Percentiles rank a stretch among this genome's conserved stretches.
Evolutionary conservation across 1,140 invertebrate species (phyloP).

Genomic region (Tetramorium parvispinum): DNA sequence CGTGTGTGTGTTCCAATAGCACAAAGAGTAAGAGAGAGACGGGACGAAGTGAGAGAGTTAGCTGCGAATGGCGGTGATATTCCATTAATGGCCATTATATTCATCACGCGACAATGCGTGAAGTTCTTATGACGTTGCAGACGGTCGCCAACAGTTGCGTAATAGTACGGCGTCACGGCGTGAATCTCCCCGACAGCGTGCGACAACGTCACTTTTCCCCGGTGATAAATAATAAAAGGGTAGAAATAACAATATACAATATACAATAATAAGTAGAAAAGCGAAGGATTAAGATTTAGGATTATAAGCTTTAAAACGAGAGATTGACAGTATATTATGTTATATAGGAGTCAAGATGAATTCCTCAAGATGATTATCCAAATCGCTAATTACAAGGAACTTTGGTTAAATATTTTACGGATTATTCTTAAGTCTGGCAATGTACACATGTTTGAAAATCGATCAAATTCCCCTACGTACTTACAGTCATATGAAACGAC

Average conservation of each 20-base stretch:
- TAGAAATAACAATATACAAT: not conserved
- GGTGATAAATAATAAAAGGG: not conserved
- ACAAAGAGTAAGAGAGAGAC: slow-evolving; percentile 48
- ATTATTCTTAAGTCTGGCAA: not conserved
- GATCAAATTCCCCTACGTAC: slow-evolving; percentile 23
- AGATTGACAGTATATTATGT: not conserved
- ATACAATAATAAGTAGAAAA: not conserved
- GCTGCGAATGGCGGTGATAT: slow-evolving; percentile 74
- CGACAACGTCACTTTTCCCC: not conserved
- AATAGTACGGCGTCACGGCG: slow-evolving; percentile 21
- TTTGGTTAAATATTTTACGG: not conserved
- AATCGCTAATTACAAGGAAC: not conserved
- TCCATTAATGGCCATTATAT: slow-evolving; percentile 80
- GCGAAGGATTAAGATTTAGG: not conserved
- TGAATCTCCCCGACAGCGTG: slow-evolving; percentile 17
- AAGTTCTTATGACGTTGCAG: slow-evolving; percentile 48
- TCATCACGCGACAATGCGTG: slow-evolving; percentile 75
- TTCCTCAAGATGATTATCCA: not conserved
- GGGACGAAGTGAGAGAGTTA: slow-evolving; percentile 63
- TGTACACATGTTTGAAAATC: not conserved
- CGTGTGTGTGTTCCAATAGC: slow-evolving; percentile 78
- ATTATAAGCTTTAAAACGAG: not conserved
- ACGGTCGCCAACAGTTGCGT: slow-evolving; percentile 31
- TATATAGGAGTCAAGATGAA: not conserved
- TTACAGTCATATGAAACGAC: slow-evolving; percentile 24